phyloP scores from a whole-genome alignment of 2,113 vertebrate genomes.

The Diadophis punctatus region DNA sequence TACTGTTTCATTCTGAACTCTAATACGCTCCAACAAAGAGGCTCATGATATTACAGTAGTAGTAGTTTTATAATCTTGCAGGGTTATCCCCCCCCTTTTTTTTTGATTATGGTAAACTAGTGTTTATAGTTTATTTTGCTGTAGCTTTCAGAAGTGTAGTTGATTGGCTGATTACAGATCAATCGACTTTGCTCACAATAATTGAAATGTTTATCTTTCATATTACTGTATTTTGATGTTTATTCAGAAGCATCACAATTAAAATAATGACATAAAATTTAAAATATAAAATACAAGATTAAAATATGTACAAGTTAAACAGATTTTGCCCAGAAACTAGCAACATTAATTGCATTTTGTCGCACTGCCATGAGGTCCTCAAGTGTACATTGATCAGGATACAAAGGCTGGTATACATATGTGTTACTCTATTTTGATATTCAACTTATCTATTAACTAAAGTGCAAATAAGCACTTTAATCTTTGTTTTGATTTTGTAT shows the following conservation, averaged over 20 bases:
- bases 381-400: background rate
- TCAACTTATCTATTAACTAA: no score
- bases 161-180: constrained; percentile 49
- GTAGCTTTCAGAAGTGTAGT: constrained; percentile 11
- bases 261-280: background rate
- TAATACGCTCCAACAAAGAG: background rate
- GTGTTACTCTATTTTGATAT: constrained; percentile 33
- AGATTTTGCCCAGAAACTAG: background rate
- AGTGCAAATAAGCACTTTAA: background rate
- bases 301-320: background rate
- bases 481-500: background rate
- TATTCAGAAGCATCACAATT: background rate
- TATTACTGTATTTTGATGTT: constrained; percentile 34
- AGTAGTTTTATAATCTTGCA: constrained; percentile 21
- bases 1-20: constrained; percentile 15
- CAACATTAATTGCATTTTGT: background rate
- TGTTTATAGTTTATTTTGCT: constrained; percentile 27
- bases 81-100: constrained; percentile 4
- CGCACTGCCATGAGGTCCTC: background rate
- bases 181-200: constrained; percentile 43
- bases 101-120: constrained; percentile 55
- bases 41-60: constrained; percentile 4
- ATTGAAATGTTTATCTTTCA: constrained; percentile 32
- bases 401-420: background rate
- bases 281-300: background rate